Evolutionary conservation across 1,140 invertebrate genomes (phyloP).

Genomic region (Drosophila paulistorum): DNA sequence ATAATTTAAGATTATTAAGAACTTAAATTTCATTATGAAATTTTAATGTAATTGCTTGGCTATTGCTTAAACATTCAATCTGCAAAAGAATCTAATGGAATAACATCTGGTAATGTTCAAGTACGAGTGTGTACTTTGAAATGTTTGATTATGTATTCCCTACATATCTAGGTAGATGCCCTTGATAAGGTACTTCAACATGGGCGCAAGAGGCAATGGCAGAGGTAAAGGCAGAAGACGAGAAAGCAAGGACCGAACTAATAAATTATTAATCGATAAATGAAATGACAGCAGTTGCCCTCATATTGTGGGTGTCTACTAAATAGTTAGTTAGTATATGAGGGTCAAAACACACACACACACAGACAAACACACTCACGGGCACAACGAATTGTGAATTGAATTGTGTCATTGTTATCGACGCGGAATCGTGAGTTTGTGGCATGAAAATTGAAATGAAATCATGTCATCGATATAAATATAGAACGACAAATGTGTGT

Average conservation of each 20-base stretch:
- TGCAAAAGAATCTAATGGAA: neutral
- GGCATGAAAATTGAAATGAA: slow-evolving; percentile 66
- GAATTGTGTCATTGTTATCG: slow-evolving; percentile 62
- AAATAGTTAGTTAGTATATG: slow-evolving; percentile 21
- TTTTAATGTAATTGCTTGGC: neutral
- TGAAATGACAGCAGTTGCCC: slow-evolving; percentile 14
- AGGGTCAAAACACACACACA: slow-evolving; percentile 27
- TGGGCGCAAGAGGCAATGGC: neutral
- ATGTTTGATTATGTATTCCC: neutral
- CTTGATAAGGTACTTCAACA: slow-evolving; percentile 5
- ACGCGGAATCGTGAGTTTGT: slow-evolving; percentile 61
- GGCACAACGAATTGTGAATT: slow-evolving; percentile 18
- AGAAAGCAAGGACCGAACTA: slow-evolving; percentile 20
- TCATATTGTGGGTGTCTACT: slow-evolving; percentile 16
- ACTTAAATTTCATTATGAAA: no score
- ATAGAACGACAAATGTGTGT: slow-evolving; percentile 41
- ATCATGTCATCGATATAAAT: slow-evolving; percentile 68
- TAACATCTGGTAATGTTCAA: slow-evolving; percentile 4
- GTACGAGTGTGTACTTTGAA: neutral
- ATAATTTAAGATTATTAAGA: no score
- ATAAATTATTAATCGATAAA: slow-evolving; percentile 37
- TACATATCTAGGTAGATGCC: slow-evolving; percentile 8
- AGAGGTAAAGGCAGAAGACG: neutral
- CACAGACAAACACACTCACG: slow-evolving; percentile 23
- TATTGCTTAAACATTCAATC: slow-evolving; percentile 7